Evolutionary conservation across 2,113 vertebrate genomes (phyloP).

Genomic region (Pelecanus crispus): DNA sequence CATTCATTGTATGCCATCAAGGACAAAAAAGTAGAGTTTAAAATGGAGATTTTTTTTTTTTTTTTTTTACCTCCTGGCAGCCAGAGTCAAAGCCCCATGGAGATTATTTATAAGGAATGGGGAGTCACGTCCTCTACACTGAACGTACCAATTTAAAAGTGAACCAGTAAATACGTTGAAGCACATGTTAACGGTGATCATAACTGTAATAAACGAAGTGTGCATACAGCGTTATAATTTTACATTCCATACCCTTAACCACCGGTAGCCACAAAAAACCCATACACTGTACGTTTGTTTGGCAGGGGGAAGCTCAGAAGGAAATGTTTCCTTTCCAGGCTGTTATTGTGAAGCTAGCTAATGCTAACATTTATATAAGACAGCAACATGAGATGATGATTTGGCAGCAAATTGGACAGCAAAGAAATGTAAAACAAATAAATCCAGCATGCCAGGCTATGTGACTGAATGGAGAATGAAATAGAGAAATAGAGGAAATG

Average conservation of each 20-base stretch:
- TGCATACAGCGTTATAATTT: neutral
- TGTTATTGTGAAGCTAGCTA: conserved; percentile 1
- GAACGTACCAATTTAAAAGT: neutral
- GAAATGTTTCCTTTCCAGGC: conserved; percentile 39
- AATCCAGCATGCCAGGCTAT: neutral
- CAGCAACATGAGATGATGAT: neutral
- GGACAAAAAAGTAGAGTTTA: neutral
- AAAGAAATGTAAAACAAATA: conserved; percentile 28
- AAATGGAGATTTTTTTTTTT: neutral
- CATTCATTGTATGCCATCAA: neutral
- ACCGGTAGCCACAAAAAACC: neutral
- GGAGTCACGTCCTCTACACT: rapidly evolving
- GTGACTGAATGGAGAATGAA: neutral
- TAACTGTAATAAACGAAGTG: neutral
- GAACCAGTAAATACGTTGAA: neutral
- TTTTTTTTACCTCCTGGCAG: neutral
- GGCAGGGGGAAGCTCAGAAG: conserved; percentile 14
- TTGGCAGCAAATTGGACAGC: conserved; percentile 32
- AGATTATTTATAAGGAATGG: neutral
- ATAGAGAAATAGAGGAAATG: neutral
- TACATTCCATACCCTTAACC: neutral
- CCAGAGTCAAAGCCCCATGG: neutral
- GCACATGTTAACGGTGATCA: neutral
- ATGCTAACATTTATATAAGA: conserved; percentile 43
- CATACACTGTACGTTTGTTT: neutral